These are phyloP conservation scores for Neolamprologus caudopunctatus DNA, from an alignment of 2,113 vertebrate species.

Conservation along the genomic window DNA sequence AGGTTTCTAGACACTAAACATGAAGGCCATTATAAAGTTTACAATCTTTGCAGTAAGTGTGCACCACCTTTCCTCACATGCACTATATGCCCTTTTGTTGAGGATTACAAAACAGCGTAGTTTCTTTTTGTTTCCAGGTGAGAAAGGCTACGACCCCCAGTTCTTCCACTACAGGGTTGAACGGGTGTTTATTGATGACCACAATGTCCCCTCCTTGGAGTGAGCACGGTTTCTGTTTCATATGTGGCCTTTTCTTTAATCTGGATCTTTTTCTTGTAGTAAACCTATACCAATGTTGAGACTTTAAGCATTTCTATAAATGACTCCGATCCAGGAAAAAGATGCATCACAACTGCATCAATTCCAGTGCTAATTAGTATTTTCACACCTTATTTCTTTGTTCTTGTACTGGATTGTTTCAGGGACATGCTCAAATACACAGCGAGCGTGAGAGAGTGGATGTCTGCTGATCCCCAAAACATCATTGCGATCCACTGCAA, in stretches of 20 bases:
- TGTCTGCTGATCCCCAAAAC: constrained; percentile 79
- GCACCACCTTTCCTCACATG: neutral
- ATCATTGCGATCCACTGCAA: constrained; percentile 90
- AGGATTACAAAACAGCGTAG: neutral
- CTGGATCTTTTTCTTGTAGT: neutral
- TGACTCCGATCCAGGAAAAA: neutral
- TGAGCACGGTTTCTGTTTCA: constrained; percentile 58
- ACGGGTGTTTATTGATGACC: constrained; percentile 88
- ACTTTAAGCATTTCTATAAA: neutral
- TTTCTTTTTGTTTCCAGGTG: constrained; percentile 71
- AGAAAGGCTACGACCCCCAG: constrained; percentile 85
- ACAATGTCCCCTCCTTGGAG: constrained; percentile 86
- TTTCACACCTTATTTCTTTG: neutral
- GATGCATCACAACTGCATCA: neutral
- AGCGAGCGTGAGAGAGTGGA: constrained; percentile 80
- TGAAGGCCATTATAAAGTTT: constrained; percentile 84
- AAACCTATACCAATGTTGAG: neutral
- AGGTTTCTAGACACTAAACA: constrained; percentile 91
- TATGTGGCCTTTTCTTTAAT: neutral
- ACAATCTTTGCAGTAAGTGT: constrained; percentile 94
- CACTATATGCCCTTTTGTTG: neutral
- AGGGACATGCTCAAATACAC: constrained; percentile 90
- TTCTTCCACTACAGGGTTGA: constrained; percentile 87
- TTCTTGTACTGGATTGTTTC: neutral
- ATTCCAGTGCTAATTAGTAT: neutral